Evolutionary conservation across 2,113 vertebrate genomes (phyloP).

Genomic region (Seriola aureovittata): DNA sequence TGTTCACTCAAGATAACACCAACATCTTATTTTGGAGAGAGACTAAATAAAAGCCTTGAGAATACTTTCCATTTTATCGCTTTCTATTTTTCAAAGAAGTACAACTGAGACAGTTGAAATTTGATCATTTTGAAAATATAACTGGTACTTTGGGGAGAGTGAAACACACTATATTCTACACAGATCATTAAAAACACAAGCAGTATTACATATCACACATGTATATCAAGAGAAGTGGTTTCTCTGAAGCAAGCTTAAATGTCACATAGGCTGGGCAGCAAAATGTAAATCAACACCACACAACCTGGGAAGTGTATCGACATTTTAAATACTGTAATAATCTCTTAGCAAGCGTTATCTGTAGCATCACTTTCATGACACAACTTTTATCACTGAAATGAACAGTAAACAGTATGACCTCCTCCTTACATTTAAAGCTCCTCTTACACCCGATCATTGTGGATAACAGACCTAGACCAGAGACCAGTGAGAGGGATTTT

Average conservation of each 20-base stretch:
- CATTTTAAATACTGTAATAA: not conserved
- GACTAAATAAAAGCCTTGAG: not conserved
- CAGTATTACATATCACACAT: not conserved
- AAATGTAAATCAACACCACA: not conserved
- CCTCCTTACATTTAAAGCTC: not conserved
- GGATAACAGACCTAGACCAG: constrained; percentile 6
- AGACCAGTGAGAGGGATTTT: not conserved
- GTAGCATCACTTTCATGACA: not conserved
- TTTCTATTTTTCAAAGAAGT: not conserved
- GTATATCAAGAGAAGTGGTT: not conserved
- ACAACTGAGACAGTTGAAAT: not conserved
- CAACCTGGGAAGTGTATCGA: not conserved
- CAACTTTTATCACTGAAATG: not conserved
- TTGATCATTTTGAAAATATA: not conserved
- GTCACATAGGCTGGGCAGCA: not conserved
- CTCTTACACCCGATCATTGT: not conserved
- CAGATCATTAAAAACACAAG: not conserved
- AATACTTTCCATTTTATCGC: not conserved
- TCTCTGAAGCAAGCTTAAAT: not conserved
- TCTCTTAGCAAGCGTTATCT: not conserved
- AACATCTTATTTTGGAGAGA: not conserved
- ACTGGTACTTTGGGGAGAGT: not conserved
- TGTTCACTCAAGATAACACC: not conserved
- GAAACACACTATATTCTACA: not conserved
- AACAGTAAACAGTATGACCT: not conserved